A percentile compares a stretch with the other conserved stretches of the same genome.
These are phyloP conservation scores for Gambusia holbrooki DNA, from an alignment of 2,113 vertebrate species.

Conservation along the genomic window DNA sequence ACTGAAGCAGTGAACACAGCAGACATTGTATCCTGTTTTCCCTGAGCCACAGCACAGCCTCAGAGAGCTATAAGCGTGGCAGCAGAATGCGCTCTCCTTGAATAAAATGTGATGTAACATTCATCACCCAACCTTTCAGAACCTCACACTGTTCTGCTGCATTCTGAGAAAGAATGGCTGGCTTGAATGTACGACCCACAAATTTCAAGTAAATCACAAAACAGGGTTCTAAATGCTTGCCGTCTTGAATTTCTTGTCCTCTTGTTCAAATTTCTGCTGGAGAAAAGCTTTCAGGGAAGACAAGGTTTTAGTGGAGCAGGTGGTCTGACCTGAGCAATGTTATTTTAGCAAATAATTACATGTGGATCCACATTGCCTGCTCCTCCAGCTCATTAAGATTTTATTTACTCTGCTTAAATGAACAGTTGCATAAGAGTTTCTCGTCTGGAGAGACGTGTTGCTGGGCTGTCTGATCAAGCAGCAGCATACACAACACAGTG, in stretches of 20 bases:
- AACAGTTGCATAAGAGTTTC: constrained; percentile 48
- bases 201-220: constrained; percentile 39
- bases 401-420: constrained; percentile 59
- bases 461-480: constrained; percentile 46
- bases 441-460: constrained; percentile 31
- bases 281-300: constrained; percentile 33
- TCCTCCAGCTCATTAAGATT: constrained; percentile 64
- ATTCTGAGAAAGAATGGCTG: constrained; percentile 4
- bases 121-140: constrained; percentile 25
- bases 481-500: constrained; percentile 37
- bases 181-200: constrained; percentile 7
- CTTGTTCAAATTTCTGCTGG: constrained; percentile 31
- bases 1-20: neutral
- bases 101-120: constrained; percentile 18
- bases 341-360: constrained; percentile 65
- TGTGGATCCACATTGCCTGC: constrained; percentile 47
- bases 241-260: constrained; percentile 31
- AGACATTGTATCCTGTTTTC: neutral
- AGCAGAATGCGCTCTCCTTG: constrained; percentile 9
- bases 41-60: constrained; percentile 4
- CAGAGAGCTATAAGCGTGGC: constrained; percentile 6
- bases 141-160: constrained; percentile 20
- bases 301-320: constrained; percentile 34
- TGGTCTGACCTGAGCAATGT: constrained; percentile 42
- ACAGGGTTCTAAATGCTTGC: constrained; percentile 4